A percentile compares a stretch with the other conserved stretches of the same genome.
phyloP scores from a whole-genome alignment of 2,797 vertebrate species.

The Meda fulgida region DNA sequence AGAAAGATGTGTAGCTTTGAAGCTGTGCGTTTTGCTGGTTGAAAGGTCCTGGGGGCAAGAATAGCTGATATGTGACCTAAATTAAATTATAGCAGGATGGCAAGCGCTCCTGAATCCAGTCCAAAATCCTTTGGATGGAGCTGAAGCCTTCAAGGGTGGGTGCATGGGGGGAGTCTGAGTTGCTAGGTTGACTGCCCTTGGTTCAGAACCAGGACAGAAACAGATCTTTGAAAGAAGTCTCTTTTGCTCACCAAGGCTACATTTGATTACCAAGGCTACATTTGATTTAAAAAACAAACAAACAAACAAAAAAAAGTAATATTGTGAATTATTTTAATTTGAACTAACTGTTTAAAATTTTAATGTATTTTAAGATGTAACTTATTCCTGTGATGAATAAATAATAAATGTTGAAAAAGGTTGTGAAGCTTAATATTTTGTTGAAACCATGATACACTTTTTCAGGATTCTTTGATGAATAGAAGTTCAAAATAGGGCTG shows the following conservation, averaged over 20 bases:
- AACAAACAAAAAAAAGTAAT: neutral
- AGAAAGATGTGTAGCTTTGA: slow-evolving; percentile 37
- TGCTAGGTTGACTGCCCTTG: slow-evolving; percentile 7
- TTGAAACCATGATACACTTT: neutral
- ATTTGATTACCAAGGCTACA: too few relatives aligned
- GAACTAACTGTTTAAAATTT: neutral
- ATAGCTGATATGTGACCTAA: slow-evolving; percentile 39
- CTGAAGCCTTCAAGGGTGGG: slow-evolving; percentile 23
- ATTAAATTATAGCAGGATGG: slow-evolving; percentile 56
- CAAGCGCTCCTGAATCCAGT: slow-evolving; percentile 47
- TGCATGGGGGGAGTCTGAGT: neutral
- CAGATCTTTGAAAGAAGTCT: neutral
- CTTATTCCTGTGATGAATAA: neutral
- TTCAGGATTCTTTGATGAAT: neutral
- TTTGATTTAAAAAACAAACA: too few relatives aligned
- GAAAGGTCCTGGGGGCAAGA: slow-evolving; percentile 5
- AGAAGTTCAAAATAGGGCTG: neutral
- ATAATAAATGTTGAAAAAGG: neutral
- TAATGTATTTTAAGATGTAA: neutral
- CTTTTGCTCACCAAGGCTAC: neutral
- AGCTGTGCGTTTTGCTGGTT: slow-evolving; percentile 13
- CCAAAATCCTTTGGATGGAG: slow-evolving; percentile 23
- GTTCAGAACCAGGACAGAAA: slow-evolving; percentile 7
- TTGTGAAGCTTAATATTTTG: neutral
- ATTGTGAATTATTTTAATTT: neutral